Base-by-base conservation (phyloP, 2,113 vertebrate species). In the Erinaceus europaeus region DNA sequence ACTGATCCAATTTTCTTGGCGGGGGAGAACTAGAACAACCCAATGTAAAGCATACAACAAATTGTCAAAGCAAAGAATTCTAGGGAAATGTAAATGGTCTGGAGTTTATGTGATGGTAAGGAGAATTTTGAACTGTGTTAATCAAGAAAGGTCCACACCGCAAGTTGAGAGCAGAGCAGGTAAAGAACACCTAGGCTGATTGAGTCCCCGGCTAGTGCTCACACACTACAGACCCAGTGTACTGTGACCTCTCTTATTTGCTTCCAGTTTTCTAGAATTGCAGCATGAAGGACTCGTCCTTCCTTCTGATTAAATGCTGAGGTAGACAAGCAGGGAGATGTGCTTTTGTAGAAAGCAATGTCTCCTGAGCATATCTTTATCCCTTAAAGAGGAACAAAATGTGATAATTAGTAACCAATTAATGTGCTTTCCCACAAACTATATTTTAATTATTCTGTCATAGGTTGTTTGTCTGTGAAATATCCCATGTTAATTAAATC, bases 401-500 rank as follows among this genome's bases (percentile, higher is more conserved):
- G 73, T 94, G 95, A 95, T 93, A 93, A 95, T 94, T 94, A 85
- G 83, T 87, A 94, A 86, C 94, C 95, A 96, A 92, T 95, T 95
- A 96, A 94, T 90, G 92, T 68, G 80, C 91, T 91, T 96, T 95
- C 94, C 83, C 91, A 92, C 94, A 95, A 94, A 96, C 89, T 94
- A 59, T 93, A 91, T 96, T 97, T 95, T 96, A 97, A 97, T 97
- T 97, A 96, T 93, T 94, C 92, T 96, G 94, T 86, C 94, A 84
- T 81, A 94, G 94, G 91, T 86, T 93, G 93, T 93, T 95, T 96
- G 91, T 78, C 85, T 91, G 94, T 94, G 90, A 95, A 95, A 92
- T 77, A 95, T 74, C 91, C 86, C 88, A 71, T 95, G 94, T 94
- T 96, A 96, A 97, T 96, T 95, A 87, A 95, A 90, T 91, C 92